Conservation (phyloP, 2,888 invertebrate species). For the Ariolimax columbianus region DNA sequence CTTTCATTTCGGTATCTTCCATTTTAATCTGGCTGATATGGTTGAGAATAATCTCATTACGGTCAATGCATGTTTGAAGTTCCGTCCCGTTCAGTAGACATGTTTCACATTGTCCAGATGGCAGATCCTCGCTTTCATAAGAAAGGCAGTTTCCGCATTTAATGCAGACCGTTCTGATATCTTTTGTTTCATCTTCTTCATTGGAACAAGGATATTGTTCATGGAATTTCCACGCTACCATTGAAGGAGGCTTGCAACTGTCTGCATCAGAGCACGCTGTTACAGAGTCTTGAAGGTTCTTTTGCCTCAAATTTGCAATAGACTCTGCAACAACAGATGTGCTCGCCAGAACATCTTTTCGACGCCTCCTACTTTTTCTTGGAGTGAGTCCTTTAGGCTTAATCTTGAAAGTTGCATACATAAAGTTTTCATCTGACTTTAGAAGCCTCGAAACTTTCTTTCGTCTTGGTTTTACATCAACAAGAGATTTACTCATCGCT, state of each 20-base stretch:
- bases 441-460: constrained; percentile 66
- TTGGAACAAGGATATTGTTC: constrained; percentile 41
- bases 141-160: not conserved
- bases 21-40: not conserved
- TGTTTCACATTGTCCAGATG: not conserved
- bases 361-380: constrained; percentile 25
- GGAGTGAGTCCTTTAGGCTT: constrained; percentile 50
- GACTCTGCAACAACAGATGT: constrained; percentile 30
- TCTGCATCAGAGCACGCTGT: not conserved
- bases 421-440: constrained; percentile 66
- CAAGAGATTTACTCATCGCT: not conserved
- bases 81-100: not conserved
- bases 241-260: constrained; percentile 14
- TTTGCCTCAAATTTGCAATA: constrained; percentile 29
- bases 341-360: constrained; percentile 19
- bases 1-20: constrained; percentile 12
- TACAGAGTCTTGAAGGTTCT: not conserved
- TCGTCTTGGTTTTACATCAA: constrained; percentile 64
- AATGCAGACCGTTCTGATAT: not conserved
- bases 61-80: not conserved
- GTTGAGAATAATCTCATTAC: not conserved
- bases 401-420: constrained; percentile 70
- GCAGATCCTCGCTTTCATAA: not conserved
- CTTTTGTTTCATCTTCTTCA: constrained; percentile 24
- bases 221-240: constrained; percentile 50